phyloP scores from a whole-genome alignment of 2,797 vertebrate genomes.

The Cyprinodon diabolis region DNA sequence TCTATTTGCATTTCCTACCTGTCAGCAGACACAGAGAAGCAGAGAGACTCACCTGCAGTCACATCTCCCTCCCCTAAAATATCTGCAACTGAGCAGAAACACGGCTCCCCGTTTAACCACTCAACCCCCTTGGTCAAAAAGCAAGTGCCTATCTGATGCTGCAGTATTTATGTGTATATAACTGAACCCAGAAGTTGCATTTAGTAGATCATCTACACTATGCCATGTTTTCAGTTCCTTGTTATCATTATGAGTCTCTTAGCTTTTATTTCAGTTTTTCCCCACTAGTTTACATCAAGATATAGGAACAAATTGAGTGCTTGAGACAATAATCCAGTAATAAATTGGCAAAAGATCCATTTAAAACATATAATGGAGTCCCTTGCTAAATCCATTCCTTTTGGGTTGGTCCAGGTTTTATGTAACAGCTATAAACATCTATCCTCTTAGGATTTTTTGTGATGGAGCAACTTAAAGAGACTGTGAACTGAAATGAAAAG shows the following conservation, averaged over 20 bases:
- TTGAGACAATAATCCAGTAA: neutral
- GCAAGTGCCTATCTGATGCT: neutral
- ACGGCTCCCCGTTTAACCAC: constrained; percentile 6
- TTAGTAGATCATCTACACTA: too few species aligned
- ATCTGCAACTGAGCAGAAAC: constrained; percentile 11
- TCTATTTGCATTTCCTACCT: constrained; percentile 77
- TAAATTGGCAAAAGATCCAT: neutral
- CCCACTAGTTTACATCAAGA: neutral
- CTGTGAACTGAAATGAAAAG: neutral
- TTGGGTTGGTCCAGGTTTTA: neutral
- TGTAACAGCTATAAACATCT: neutral
- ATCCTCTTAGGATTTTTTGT: neutral
- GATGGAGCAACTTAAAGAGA: neutral
- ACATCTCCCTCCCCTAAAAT: constrained; percentile 18
- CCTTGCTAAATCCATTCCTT: too few species aligned
- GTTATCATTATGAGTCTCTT: neutral
- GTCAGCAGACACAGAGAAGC: constrained; percentile 4
- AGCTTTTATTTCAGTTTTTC: neutral
- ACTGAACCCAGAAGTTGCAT: too few species aligned
- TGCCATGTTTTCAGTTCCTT: neutral
- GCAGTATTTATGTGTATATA: too few species aligned
- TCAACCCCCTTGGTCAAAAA: neutral
- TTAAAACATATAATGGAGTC: neutral
- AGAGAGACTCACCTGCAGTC: constrained; percentile 38
- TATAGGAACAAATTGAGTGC: neutral